These are phyloP conservation scores for Catostylus mosaicus DNA, from an alignment of 30 jellyfish, hydroid and myxozoan species.

Conservation along the genomic window DNA sequence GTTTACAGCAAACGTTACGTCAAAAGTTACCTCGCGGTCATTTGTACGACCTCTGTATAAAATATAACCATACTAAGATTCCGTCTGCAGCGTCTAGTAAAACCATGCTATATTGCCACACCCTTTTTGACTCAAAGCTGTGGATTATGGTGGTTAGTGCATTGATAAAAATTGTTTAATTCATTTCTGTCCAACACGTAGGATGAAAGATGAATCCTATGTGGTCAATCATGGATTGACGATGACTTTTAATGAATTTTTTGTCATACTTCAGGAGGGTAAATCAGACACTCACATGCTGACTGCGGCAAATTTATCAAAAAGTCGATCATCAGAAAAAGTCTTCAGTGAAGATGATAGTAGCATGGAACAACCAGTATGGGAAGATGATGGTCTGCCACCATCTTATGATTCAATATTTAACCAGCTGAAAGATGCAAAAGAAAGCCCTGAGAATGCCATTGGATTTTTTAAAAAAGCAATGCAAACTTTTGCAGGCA, in stretches of 20 bases:
- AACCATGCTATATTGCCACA: too few species aligned
- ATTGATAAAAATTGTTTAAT: too few species aligned
- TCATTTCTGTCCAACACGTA: too few species aligned
- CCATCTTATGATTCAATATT: constrained; percentile 84
- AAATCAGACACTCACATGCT: constrained; percentile 2
- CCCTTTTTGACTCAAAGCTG: too few species aligned
- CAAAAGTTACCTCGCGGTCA: too few species aligned
- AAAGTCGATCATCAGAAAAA: constrained; percentile 26
- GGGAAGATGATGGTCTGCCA: constrained; percentile 71
- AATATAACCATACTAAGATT: too few species aligned
- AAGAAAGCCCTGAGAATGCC: constrained; percentile 64
- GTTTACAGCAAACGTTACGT: too few species aligned
- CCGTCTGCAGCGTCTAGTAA: too few species aligned
- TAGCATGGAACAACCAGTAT: constrained; percentile 63
- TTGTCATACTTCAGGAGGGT: not conserved
- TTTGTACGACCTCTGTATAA: too few species aligned
- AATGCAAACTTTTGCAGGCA: constrained; percentile 51
- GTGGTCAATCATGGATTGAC: too few species aligned
- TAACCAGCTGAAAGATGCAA: constrained; percentile 81
- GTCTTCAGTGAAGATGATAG: constrained; percentile 61
- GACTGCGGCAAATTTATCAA: not conserved
- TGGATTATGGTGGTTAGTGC: too few species aligned
- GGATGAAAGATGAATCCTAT: too few species aligned
- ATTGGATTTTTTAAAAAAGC: constrained; percentile 67
- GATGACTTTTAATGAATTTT: not conserved